Conservation (phyloP, 2,797 vertebrate genomes). For the Netta rufina region DNA sequence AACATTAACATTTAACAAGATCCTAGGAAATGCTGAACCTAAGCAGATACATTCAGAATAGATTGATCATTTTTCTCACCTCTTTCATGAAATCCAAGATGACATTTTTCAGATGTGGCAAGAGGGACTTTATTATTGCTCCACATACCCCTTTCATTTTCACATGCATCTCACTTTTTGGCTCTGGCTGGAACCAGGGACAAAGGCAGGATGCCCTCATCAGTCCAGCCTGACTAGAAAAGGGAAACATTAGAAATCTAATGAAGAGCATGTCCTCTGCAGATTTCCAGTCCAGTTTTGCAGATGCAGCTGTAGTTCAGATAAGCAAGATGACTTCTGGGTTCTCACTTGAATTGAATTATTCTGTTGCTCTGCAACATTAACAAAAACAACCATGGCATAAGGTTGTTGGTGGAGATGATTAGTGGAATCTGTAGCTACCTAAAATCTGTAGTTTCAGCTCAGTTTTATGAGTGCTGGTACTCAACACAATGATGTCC, state of each 20-base stretch:
- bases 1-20: neutral
- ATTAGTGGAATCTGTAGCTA: neutral
- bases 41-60: neutral
- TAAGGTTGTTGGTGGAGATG: neutral
- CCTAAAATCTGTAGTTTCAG: neutral
- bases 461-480: neutral
- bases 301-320: neutral
- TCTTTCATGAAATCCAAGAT: neutral
- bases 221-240: constrained; percentile 3
- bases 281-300: neutral
- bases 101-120: neutral
- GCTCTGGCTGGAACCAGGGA: neutral
- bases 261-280: neutral
- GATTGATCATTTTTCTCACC: neutral
- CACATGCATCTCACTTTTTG: neutral
- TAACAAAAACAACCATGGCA: neutral
- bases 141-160: neutral
- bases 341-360: neutral
- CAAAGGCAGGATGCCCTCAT: neutral
- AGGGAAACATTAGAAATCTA: neutral
- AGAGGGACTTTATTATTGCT: neutral
- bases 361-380: neutral
- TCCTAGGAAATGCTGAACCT: neutral
- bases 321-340: neutral
- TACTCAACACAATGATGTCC: neutral